Base-by-base conservation (phyloP, 2,113 vertebrate genomes). In the Orycteropus afer region DNA sequence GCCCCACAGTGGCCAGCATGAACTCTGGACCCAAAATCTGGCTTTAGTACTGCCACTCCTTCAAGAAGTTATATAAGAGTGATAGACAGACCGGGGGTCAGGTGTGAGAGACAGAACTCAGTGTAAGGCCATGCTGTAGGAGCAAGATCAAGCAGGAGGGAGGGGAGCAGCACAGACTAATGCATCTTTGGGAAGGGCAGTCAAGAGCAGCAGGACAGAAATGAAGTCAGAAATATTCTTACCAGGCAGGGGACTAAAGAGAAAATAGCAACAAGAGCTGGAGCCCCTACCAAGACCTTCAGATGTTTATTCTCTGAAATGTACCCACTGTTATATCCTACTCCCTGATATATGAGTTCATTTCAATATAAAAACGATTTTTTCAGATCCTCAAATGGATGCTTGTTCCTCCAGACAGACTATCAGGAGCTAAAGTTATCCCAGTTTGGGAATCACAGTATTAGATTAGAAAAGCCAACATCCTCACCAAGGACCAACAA, bases 351-450 rank as follows among this genome's bases (percentile, higher is more conserved):
- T 3, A 45, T 9, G 17, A 51, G 13, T 47, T 63, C 87, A 61
- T 86, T 89, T 96, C 61, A 67, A 49, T 37, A 88, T 25, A 84
- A 88, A 90, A 69, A 53, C 49, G 51, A 27, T 57, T 69, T 29
- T 15, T 34, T 55, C 69, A 55, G 32, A 76, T 83, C 22, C 40
- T 76, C 86, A 74, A 79, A 69, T 2, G 40, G n/a, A 37, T 74
- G 9, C 14, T 57, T 77, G n/a, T 80, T 67, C 76, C 78, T 87
- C 42, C 20, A 76, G 80, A 2, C 37, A 27, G 29, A 32, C 1
- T 59, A 76, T 76, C 90, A 49, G 25, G 45, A 32, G 27, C 42
- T 49, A 45, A 76, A 79, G 34, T 25, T 57, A 29, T 45, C 18
- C 42, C 6, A 55, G 49, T 42, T 47, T 85, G 29, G 59, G 45